phyloP scores from a whole-genome alignment of 1,140 invertebrate species.

The Eupristina koningsbergeri region DNA sequence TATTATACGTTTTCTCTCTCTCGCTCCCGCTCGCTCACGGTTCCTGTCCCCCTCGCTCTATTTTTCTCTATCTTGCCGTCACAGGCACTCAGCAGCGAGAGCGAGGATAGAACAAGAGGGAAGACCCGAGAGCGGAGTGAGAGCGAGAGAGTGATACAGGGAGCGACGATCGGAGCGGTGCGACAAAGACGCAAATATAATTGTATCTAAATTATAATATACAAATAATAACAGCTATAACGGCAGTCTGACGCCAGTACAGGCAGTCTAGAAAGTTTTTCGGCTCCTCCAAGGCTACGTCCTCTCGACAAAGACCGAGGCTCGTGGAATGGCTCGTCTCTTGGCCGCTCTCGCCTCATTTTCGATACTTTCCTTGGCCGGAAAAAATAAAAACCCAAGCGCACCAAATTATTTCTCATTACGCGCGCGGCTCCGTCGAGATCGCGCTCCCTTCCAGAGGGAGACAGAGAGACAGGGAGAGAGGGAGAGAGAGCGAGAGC shows the following conservation, averaged over 20 bases:
- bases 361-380: conserved; percentile 16
- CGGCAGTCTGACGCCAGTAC: conserved; percentile 72
- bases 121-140: not conserved
- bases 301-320: conserved; percentile 26
- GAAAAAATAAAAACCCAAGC: not conserved
- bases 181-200: conserved; percentile 70
- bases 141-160: not conserved
- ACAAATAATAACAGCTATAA: conserved; percentile 74
- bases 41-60: conserved; percentile 42
- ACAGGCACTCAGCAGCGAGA: conserved; percentile 39
- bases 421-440: not conserved
- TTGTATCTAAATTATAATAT: conserved; percentile 75
- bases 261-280: conserved; percentile 66
- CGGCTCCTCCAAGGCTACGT: conserved; percentile 10
- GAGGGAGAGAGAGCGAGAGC: not conserved
- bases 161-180: conserved; percentile 47
- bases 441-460: too few relatives aligned
- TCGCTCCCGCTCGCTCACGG: conserved; percentile 18
- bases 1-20: conserved; percentile 67
- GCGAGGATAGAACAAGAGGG: not conserved
- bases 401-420: conserved; percentile 36
- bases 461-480: not conserved
- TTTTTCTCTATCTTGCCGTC: conserved; percentile 48
- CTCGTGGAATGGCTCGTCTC: conserved; percentile 7
- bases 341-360: not conserved